Conservation (phyloP, 2,113 vertebrate species). For the Pavo muticus region DNA sequence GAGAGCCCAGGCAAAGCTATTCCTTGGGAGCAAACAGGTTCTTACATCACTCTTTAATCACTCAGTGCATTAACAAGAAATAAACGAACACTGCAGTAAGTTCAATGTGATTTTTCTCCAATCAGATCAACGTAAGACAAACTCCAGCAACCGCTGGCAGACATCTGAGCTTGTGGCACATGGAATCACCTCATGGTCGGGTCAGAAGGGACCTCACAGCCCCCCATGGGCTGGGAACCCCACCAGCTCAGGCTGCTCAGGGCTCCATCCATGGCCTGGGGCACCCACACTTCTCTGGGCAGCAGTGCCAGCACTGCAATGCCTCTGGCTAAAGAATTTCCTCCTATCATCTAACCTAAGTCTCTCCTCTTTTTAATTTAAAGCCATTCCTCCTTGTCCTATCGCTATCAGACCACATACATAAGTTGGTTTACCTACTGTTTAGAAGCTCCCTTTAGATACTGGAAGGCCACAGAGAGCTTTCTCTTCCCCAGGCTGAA, state of each 20-base stretch:
- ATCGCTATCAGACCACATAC: too few species aligned
- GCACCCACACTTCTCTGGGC: background rate
- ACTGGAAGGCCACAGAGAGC: background rate
- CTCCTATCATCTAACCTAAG: background rate
- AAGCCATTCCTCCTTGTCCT: background rate
- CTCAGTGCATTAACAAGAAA: rapidly evolving
- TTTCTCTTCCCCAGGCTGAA: background rate
- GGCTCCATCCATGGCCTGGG: background rate
- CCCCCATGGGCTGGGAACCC: too few species aligned
- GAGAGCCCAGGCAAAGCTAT: background rate
- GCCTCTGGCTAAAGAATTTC: background rate
- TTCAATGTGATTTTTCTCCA: background rate
- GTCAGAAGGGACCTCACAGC: too few species aligned
- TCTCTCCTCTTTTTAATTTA: background rate
- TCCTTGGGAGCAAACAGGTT: background rate
- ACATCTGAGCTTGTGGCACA: background rate
- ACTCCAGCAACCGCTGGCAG: background rate
- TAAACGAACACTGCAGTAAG: background rate
- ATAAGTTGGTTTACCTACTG: background rate
- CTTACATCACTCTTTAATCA: background rate
- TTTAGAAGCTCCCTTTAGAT: background rate
- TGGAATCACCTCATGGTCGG: too few species aligned
- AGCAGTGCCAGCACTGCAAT: background rate
- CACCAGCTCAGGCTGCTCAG: too few species aligned
- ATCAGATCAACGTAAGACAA: background rate